These are phyloP conservation scores for Chitala chitala DNA, from an alignment of 2,113 vertebrate species.

Conservation along the genomic window DNA sequence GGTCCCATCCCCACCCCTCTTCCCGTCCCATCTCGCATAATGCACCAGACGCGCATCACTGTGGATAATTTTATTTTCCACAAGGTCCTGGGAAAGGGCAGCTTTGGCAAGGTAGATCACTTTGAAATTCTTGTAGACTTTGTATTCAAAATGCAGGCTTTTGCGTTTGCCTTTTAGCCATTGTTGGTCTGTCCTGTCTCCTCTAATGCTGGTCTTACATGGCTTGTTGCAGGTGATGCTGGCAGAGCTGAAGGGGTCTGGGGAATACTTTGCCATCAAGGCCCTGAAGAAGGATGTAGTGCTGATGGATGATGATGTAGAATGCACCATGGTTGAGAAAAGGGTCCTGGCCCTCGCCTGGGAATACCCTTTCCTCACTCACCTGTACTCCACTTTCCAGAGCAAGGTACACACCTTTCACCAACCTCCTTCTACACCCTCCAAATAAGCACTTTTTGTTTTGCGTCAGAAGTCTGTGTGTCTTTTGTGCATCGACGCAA, in stretches of 20 bases:
- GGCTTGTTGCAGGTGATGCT: slow-evolving; percentile 74
- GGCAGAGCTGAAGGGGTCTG: slow-evolving; percentile 81
- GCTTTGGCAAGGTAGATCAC: slow-evolving; percentile 87
- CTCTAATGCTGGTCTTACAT: neutral
- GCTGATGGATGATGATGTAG: slow-evolving; percentile 92
- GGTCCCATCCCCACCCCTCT: slow-evolving; percentile 31
- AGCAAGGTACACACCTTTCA: slow-evolving; percentile 71
- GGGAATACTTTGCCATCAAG: slow-evolving; percentile 86
- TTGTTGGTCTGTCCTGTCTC: neutral
- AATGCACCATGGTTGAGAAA: slow-evolving; percentile 98
- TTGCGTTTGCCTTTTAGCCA: neutral
- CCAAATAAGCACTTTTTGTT: too few species aligned
- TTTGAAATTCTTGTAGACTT: neutral
- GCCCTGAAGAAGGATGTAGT: slow-evolving; percentile 95
- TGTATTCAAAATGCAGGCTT: neutral
- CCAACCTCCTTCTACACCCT: neutral
- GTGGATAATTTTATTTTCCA: slow-evolving; percentile 79
- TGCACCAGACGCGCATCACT: slow-evolving; percentile 55
- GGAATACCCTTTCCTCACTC: slow-evolving; percentile 93
- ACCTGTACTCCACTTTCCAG: slow-evolving; percentile 92
- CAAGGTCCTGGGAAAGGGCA: slow-evolving; percentile 96
- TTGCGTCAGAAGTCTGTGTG: neutral
- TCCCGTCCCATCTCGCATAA: slow-evolving; percentile 15
- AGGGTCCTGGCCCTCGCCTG: slow-evolving; percentile 87
- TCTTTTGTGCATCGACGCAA: neutral